Conservation (phyloP, 2,888 invertebrate species). For the Eulithis testata region DNA sequence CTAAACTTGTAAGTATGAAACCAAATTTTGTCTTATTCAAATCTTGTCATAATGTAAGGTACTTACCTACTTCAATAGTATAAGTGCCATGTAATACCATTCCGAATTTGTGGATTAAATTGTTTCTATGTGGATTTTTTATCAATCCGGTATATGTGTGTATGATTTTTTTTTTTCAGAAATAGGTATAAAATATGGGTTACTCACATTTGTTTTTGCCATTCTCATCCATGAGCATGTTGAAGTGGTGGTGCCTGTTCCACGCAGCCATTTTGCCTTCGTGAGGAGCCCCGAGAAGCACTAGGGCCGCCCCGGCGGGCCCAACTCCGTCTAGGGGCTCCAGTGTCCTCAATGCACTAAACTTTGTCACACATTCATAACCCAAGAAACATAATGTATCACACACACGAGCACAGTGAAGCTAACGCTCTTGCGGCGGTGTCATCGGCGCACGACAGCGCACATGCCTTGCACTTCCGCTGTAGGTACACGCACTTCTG, state of each 20-base stretch:
- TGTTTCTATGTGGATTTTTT: too few relatives aligned
- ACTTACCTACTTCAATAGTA: too few relatives aligned
- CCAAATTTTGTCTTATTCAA: too few relatives aligned
- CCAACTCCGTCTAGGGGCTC: conserved; percentile 86
- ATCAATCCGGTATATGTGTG: too few relatives aligned
- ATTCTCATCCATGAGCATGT: conserved; percentile 88
- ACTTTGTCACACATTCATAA: conserved; percentile 84
- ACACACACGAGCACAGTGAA: conserved; percentile 76
- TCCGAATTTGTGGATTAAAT: too few relatives aligned
- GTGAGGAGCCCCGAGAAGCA: conserved; percentile 85
- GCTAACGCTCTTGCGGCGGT: conserved; percentile 73
- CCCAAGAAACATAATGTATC: conserved; percentile 76
- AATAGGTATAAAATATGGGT: too few relatives aligned
- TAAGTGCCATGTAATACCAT: too few relatives aligned
- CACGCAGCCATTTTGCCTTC: conserved; percentile 88
- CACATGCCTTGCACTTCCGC: conserved; percentile 82
- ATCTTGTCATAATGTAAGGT: too few relatives aligned
- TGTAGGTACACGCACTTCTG: conserved; percentile 71
- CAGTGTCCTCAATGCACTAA: conserved; percentile 84
- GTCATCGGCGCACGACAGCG: conserved; percentile 79
- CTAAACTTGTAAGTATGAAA: too few relatives aligned
- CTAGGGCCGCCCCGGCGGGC: conserved; percentile 85
- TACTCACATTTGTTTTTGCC: conserved; percentile 88
- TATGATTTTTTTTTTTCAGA: too few relatives aligned
- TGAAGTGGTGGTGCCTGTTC: conserved; percentile 90